A percentile compares a stretch with the other conserved stretches of the same genome.
Evolutionary conservation across 2,797 vertebrate genomes (phyloP).

Genomic region (Cryptoprocta ferox): DNA sequence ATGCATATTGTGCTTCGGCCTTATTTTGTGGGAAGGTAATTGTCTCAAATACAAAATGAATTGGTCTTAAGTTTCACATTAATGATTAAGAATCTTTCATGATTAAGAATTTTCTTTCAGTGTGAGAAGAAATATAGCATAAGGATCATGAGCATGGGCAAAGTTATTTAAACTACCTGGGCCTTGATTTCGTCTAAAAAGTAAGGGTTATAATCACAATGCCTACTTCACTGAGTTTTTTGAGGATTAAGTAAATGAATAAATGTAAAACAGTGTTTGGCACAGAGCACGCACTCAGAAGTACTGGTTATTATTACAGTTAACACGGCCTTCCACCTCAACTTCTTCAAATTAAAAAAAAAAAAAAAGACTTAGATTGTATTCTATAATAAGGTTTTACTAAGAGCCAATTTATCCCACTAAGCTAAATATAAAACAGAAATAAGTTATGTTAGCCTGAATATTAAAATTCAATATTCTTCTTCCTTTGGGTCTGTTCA

Average conservation of each 20-base stretch:
- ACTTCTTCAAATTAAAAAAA: background rate
- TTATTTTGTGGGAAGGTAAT: background rate
- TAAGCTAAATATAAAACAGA: conserved; percentile 10
- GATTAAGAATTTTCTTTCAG: background rate
- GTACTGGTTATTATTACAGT: background rate
- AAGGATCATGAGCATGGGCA: background rate
- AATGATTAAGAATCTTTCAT: background rate
- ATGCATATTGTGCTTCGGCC: background rate
- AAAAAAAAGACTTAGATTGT: background rate
- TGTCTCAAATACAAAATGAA: background rate
- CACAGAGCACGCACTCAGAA: background rate
- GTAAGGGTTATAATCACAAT: background rate
- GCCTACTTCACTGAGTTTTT: background rate
- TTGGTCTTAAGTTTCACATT: conserved; percentile 6
- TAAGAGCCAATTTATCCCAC: background rate
- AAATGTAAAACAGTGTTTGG: background rate
- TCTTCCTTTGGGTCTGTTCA: conserved; percentile 41
- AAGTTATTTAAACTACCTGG: background rate
- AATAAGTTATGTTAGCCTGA: conserved; percentile 34
- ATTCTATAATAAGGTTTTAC: background rate
- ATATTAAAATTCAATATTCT: background rate
- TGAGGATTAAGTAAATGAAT: background rate
- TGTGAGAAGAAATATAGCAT: background rate
- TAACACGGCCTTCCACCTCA: background rate
- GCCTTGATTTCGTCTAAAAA: background rate